A percentile compares a stretch with the other conserved stretches of the same genome.
Conservation (phyloP, 2,113 vertebrate genomes). For the Grallaria varia region DNA sequence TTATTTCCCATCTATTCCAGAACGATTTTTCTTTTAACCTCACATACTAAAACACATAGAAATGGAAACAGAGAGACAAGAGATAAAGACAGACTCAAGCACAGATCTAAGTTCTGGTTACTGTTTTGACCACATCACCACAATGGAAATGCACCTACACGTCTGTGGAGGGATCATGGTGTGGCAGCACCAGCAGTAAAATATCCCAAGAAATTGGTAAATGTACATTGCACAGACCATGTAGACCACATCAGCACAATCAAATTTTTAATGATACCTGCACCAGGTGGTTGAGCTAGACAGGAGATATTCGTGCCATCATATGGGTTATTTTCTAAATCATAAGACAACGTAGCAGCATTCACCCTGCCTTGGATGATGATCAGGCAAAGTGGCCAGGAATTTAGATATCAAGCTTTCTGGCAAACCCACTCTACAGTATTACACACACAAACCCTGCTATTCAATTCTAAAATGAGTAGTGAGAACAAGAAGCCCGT, state of each 20-base stretch:
- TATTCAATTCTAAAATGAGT: neutral
- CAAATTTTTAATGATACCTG: neutral
- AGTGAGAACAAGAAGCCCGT: neutral
- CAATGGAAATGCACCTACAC: neutral
- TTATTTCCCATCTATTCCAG: conserved; percentile 6
- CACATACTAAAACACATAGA: neutral
- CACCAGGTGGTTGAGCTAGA: neutral
- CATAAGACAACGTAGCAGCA: neutral
- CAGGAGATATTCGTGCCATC: neutral
- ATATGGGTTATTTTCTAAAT: neutral
- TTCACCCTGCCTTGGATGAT: neutral
- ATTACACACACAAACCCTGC: neutral
- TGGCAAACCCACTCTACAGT: neutral
- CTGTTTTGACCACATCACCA: neutral
- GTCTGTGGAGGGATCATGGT: accelerated
- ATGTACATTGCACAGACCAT: neutral
- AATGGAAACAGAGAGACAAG: neutral
- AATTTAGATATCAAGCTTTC: neutral
- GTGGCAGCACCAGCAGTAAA: neutral
- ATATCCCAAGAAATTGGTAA: neutral
- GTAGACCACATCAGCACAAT: neutral
- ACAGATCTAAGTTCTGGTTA: neutral
- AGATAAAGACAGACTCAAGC: neutral
- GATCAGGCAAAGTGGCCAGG: neutral
- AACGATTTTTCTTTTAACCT: conserved; percentile 24